Conservation (phyloP, 2,888 invertebrate species). For the Tetragonisca angustula region DNA sequence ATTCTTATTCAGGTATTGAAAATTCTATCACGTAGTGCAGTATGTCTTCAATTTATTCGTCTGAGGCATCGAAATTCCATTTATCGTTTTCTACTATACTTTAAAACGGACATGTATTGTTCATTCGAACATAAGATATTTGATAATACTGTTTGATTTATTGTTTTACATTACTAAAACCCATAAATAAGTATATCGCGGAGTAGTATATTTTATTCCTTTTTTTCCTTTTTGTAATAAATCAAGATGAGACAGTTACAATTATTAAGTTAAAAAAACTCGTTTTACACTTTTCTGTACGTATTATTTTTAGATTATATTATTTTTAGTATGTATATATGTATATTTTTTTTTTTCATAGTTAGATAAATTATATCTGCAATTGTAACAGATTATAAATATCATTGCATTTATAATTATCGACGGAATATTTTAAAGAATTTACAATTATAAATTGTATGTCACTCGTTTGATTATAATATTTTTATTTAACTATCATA, state of each 20-base stretch:
- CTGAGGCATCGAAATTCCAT: background rate
- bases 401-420: background rate
- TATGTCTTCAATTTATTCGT: conserved; percentile 29
- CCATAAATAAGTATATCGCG: no score
- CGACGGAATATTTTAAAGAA: no score
- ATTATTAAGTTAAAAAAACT: no score
- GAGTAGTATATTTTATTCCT: no score
- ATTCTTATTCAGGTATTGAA: background rate
- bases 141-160: background rate
- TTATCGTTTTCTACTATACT: background rate
- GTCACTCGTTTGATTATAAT: background rate
- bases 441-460: no score
- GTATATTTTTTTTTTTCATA: no score
- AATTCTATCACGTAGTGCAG: conserved; percentile 20
- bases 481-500: background rate
- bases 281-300: no score
- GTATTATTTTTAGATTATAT: no score
- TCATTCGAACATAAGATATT: background rate
- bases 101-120: background rate
- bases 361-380: background rate
- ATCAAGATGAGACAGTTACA: no score
- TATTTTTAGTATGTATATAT: background rate
- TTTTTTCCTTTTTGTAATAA: no score
- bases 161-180: background rate
- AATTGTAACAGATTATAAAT: background rate